phyloP scores from a whole-genome alignment of 2,797 vertebrate genomes.

The Acanthurus lineatus region DNA sequence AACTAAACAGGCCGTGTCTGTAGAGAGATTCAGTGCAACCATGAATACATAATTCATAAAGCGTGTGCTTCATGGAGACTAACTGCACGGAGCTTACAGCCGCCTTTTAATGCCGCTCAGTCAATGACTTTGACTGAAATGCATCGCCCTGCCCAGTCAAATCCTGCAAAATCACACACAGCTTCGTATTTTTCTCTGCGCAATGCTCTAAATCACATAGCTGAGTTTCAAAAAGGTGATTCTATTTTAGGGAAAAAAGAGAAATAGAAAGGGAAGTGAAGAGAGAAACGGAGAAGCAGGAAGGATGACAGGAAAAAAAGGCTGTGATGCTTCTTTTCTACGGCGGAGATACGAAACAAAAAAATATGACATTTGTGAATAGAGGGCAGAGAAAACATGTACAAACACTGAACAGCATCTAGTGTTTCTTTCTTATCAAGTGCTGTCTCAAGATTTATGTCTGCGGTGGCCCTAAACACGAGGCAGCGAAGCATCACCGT shows the following conservation, averaged over 20 bases:
- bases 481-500: conserved; percentile 16
- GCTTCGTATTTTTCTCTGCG: conserved; percentile 33
- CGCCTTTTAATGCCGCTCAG: conserved; percentile 38
- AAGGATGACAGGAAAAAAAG: conserved; percentile 11
- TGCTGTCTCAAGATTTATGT: conserved; percentile 31
- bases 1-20: conserved; percentile 75
- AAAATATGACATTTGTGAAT: not conserved
- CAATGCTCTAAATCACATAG: conserved; percentile 27
- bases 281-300: not conserved
- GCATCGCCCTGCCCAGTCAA: not conserved
- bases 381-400: conserved; percentile 14
- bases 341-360: not conserved
- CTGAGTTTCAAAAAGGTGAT: conserved; percentile 8
- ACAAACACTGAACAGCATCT: conserved; percentile 23
- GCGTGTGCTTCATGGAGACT: conserved; percentile 46
- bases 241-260: conserved; percentile 2
- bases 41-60: conserved; percentile 76
- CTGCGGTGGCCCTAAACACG: conserved; percentile 4
- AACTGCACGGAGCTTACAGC: not conserved
- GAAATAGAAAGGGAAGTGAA: not conserved
- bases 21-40: conserved; percentile 63
- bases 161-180: conserved; percentile 42
- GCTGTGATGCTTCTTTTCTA: conserved; percentile 8
- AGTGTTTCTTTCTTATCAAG: conserved; percentile 30
- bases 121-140: conserved; percentile 61